phyloP scores from a whole-genome alignment of 2,888 invertebrate species.

The Trissonchulus sp. region DNA sequence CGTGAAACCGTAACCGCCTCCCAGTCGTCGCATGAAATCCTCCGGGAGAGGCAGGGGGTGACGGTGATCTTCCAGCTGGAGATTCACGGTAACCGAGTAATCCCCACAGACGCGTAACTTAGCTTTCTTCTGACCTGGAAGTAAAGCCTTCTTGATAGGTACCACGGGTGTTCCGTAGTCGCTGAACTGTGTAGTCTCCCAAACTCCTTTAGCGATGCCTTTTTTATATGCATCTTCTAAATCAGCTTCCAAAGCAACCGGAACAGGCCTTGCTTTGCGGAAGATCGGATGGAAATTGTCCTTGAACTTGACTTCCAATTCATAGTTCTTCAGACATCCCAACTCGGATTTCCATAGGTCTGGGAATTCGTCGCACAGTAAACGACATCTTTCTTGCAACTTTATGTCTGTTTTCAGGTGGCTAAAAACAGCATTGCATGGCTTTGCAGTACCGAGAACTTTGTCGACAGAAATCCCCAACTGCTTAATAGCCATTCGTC shows the following conservation, averaged over 20 bases:
- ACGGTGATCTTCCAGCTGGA: constrained; percentile 13
- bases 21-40: constrained; percentile 8
- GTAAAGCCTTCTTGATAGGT: constrained; percentile 12
- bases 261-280: constrained; percentile 8
- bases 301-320: constrained; percentile 21
- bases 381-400: background rate
- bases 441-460: background rate
- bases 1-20: constrained; percentile 22
- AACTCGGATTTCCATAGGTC: constrained; percentile 5
- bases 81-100: constrained; percentile 15
- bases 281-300: constrained; percentile 5
- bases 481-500: background rate
- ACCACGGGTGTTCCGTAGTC: constrained; percentile 15
- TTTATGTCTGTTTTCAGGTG: too few species aligned
- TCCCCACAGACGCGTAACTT: constrained; percentile 15
- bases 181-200: constrained; percentile 17
- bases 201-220: constrained; percentile 6
- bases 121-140: constrained; percentile 2
- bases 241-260: background rate
- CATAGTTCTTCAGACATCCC: constrained; percentile 11
- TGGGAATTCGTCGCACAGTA: constrained; percentile 10
- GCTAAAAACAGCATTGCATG: constrained; percentile 19
- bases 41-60: constrained; percentile 1
- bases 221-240: constrained; percentile 1
- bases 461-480: constrained; percentile 10